Conservation (phyloP, 2,888 invertebrate genomes). For the Morpho achilles region DNA sequence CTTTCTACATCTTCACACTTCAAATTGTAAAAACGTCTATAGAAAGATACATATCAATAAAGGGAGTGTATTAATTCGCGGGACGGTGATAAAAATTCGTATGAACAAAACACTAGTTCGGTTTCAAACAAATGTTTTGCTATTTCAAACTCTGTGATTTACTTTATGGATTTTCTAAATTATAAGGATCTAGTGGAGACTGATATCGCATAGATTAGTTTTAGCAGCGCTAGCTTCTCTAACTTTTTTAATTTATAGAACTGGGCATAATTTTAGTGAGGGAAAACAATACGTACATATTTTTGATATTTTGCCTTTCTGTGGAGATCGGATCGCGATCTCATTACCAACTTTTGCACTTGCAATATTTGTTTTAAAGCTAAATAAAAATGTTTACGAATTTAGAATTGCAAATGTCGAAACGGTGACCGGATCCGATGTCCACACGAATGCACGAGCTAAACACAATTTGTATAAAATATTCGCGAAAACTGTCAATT, state of each 20-base stretch:
- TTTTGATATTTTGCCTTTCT: conserved; percentile 61
- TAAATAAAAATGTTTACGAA: conserved; percentile 21
- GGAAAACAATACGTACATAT: conserved; percentile 49
- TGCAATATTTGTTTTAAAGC: conserved; percentile 11
- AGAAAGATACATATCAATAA: conserved; percentile 77
- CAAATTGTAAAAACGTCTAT: conserved; percentile 56
- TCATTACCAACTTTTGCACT: conserved; percentile 11
- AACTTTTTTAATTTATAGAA: conserved; percentile 62
- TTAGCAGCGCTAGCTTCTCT: conserved; percentile 79
- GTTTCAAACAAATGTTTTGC: conserved; percentile 68
- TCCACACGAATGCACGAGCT: conserved; percentile 53
- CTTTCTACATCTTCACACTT: conserved; percentile 55
- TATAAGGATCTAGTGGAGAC: conserved; percentile 78
- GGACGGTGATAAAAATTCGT: conserved; percentile 50
- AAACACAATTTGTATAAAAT: conserved; percentile 43
- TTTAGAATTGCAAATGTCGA: conserved; percentile 21
- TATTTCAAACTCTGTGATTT: conserved; percentile 77
- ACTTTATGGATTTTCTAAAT: conserved; percentile 77
- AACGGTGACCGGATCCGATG: conserved; percentile 28
- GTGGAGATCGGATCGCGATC: conserved; percentile 41
- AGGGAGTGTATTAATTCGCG: conserved; percentile 58
- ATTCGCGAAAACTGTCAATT: conserved; percentile 69
- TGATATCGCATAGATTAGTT: conserved; percentile 79
- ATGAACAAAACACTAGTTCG: conserved; percentile 55
- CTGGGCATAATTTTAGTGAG: conserved; percentile 55